Percentiles rank a stretch among this genome's conserved stretches.
Evolutionary conservation across 2,113 vertebrate genomes (phyloP).

Genomic region (Deroptyus accipitrinus): DNA sequence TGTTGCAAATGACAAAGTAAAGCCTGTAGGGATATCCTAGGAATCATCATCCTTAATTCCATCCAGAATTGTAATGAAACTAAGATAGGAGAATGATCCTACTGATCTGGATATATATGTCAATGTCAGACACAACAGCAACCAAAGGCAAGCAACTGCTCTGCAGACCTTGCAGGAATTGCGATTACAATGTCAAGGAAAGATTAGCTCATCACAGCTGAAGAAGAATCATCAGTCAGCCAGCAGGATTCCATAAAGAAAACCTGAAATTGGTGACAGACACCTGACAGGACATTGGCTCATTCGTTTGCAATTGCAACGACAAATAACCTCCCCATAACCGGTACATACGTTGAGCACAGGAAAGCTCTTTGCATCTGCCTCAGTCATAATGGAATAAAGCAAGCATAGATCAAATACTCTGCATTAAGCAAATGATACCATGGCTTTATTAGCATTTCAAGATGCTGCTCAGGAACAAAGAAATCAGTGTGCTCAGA

Average conservation of each 20-base stretch:
- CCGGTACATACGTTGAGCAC: neutral
- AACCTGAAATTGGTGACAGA: conserved; percentile 36
- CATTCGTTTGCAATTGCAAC: neutral
- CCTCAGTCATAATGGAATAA: conserved; percentile 35
- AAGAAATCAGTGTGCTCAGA: conserved; percentile 20
- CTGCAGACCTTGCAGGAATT: neutral
- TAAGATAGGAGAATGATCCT: neutral
- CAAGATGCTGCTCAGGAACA: conserved; percentile 63
- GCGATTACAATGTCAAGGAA: neutral
- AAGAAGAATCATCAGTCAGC: conserved; percentile 33
- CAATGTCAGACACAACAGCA: neutral
- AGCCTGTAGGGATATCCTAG: neutral
- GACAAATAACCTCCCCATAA: conserved; percentile 16
- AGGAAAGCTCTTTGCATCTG: conserved; percentile 20
- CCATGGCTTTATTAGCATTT: conserved; percentile 47
- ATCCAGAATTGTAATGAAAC: neutral
- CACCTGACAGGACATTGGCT: neutral
- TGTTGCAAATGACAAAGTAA: neutral
- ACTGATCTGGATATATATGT: neutral
- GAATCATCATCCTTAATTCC: conserved; percentile 10
- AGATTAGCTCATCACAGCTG: conserved; percentile 32
- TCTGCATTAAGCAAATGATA: neutral
- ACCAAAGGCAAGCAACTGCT: neutral
- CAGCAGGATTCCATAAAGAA: conserved; percentile 47
- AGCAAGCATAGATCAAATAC: conserved; percentile 40